A percentile compares a stretch with the other conserved stretches of the same genome.
Evolutionary conservation across 2,797 vertebrate genomes (phyloP).

Genomic region (Acropternis orthonyx): DNA sequence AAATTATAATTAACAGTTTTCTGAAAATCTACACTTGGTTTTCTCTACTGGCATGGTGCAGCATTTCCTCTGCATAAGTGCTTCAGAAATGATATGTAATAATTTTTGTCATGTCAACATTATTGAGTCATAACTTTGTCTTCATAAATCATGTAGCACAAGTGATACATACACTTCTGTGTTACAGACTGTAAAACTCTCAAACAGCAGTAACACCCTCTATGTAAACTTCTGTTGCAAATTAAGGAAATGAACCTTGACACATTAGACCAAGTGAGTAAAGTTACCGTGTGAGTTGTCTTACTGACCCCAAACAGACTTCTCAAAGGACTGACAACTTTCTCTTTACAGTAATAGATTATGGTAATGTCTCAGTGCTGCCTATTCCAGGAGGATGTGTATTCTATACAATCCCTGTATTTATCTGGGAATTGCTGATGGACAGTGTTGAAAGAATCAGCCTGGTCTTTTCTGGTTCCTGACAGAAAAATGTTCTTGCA

Average conservation of each 20-base stretch:
- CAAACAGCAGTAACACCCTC: background rate
- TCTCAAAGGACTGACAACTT: constrained; percentile 2
- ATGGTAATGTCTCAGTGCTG: background rate
- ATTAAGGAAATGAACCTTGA: constrained; percentile 38
- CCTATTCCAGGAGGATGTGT: background rate
- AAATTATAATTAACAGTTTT: background rate
- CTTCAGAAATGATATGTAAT: background rate
- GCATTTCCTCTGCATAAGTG: background rate
- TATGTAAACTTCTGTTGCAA: background rate
- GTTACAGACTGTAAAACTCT: background rate
- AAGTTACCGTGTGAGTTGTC: background rate
- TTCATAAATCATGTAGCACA: background rate
- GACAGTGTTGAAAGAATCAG: background rate
- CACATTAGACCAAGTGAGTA: background rate
- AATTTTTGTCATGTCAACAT: background rate
- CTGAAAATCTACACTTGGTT: background rate
- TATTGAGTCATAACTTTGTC: background rate
- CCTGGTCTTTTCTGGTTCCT: background rate
- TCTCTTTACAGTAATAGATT: background rate
- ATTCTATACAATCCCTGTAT: background rate
- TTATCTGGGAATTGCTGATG: background rate
- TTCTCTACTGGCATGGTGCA: background rate
- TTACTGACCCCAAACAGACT: background rate
- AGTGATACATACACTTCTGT: background rate
- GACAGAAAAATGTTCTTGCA: constrained; percentile 60